Percentiles rank a stretch among this genome's conserved stretches.
Conservation (phyloP, 1,140 invertebrate species). For the Temnothorax longispinosus region DNA sequence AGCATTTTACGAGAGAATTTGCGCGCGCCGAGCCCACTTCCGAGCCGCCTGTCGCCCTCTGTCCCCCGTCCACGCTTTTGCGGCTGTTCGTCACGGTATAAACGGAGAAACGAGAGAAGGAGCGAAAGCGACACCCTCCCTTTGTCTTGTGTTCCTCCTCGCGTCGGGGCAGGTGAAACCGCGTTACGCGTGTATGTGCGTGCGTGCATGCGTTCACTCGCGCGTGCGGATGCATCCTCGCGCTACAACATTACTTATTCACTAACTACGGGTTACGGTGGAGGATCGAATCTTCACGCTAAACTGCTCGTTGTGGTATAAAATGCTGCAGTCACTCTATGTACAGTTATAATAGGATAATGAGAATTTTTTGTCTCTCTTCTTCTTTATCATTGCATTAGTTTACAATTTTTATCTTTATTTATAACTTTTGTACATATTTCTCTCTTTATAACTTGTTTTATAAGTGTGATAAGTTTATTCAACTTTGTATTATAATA, state of each 20-base stretch:
- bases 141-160: constrained; percentile 65
- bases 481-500: background rate
- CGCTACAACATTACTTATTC: constrained; percentile 41
- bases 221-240: constrained; percentile 41
- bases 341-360: background rate
- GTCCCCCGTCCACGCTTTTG: background rate
- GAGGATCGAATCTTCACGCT: constrained; percentile 20
- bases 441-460: background rate
- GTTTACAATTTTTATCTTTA: background rate
- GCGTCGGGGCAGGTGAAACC: constrained; percentile 67
- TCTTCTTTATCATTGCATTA: background rate
- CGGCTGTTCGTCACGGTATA: constrained; percentile 42
- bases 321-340: background rate
- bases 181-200: constrained; percentile 36
- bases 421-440: background rate
- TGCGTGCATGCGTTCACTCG: constrained; percentile 4
- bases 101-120: constrained; percentile 61
- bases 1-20: constrained; percentile 36
- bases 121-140: constrained; percentile 71
- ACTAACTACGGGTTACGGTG: constrained; percentile 12
- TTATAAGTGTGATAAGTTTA: background rate
- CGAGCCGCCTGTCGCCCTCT: background rate
- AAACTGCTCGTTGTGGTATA: constrained; percentile 4
- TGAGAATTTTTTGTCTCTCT: background rate
- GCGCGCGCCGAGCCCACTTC: constrained; percentile 41